Evolutionary conservation across 2,888 invertebrate genomes (phyloP).

Genomic region (Cryptosula pallasiana): DNA sequence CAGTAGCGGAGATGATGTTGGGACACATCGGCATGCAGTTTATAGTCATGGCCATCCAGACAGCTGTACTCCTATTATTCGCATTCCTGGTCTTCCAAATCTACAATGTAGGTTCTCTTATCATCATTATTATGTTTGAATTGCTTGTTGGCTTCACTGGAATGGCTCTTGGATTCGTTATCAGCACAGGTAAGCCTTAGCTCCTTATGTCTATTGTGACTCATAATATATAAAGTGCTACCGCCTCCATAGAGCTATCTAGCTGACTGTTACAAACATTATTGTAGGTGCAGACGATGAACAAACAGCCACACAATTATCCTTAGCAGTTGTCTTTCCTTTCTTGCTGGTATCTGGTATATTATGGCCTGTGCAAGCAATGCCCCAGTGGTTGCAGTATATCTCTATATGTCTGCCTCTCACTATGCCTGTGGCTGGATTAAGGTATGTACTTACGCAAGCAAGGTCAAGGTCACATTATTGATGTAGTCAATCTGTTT

Average conservation of each 20-base stretch:
- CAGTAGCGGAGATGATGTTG: slow-evolving; percentile 83
- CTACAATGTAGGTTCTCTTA: slow-evolving; percentile 65
- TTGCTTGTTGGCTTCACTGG: slow-evolving; percentile 87
- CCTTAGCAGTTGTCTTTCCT: slow-evolving; percentile 90
- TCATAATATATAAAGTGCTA: too few relatives aligned
- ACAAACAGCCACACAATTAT: slow-evolving; percentile 66
- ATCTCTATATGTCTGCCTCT: slow-evolving; percentile 71
- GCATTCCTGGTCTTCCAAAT: slow-evolving; percentile 59
- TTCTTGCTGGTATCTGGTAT: slow-evolving; percentile 85
- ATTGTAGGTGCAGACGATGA: background rate
- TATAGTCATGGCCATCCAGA: slow-evolving; percentile 90
- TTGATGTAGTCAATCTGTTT: too few relatives aligned
- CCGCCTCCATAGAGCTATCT: too few relatives aligned
- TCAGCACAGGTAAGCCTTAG: slow-evolving; percentile 30
- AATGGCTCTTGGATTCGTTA: slow-evolving; percentile 79
- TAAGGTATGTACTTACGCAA: slow-evolving; percentile 66
- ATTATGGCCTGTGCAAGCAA: slow-evolving; percentile 93
- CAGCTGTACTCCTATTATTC: slow-evolving; percentile 80
- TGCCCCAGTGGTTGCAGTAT: slow-evolving; percentile 75
- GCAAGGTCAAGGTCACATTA: too few relatives aligned
- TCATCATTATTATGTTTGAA: slow-evolving; percentile 77
- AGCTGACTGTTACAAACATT: background rate
- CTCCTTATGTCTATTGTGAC: too few relatives aligned
- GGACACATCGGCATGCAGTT: slow-evolving; percentile 91
- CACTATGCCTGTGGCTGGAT: slow-evolving; percentile 71